Base-by-base conservation (phyloP, 2,797 vertebrate genomes). In the Anomalospiza imberbis region DNA sequence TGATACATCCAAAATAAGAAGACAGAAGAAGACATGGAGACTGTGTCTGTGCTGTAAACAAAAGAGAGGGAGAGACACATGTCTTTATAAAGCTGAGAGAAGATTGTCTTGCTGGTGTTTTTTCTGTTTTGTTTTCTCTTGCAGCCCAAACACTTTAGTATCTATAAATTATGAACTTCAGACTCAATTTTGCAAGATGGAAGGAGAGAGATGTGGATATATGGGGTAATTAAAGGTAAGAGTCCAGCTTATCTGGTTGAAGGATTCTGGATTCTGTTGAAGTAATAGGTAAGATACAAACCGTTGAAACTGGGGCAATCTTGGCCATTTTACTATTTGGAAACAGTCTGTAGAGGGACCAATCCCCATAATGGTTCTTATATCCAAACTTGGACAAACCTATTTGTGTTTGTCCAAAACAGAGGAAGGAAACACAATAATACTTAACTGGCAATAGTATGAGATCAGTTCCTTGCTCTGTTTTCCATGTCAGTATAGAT, bases 171-270 rank as follows among this genome's bases (percentile, higher is more conserved):
- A 57, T 57, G 9, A 58, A 26, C 32, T 78, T 93, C 12, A 24
- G 17, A 20, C 16, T 71, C 20, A 6, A 21, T 66, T 85, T 88
- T 53, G 7, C 32, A 82, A 53, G 21, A 25, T 24, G 28, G 17
- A 82, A 66, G 28, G 10, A 81, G 17, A 71, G 6, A 45, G 1
- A 21, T 34, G 10, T 61, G 19, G 10, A 31, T 73, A 28, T 29
- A 28, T 17, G 31, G 18, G 2, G 3, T 38, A 10, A 14, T 47
- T 74, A 29, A 44, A 10, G 2, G 7, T 1, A 0, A 81, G 9
- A 77, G 10, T 66, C 7, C 31, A 57, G 4, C 14, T 65, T 20
- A 2, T 48, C 18, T 31, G 4, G 7, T 20, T 48, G 32, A 50
- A 63, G 8, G 32, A 70, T 25, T 68, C 19, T 6, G 2, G 16